Evolutionary conservation across 2,113 vertebrate genomes (phyloP).

Genomic region (Menura novaehollandiae): DNA sequence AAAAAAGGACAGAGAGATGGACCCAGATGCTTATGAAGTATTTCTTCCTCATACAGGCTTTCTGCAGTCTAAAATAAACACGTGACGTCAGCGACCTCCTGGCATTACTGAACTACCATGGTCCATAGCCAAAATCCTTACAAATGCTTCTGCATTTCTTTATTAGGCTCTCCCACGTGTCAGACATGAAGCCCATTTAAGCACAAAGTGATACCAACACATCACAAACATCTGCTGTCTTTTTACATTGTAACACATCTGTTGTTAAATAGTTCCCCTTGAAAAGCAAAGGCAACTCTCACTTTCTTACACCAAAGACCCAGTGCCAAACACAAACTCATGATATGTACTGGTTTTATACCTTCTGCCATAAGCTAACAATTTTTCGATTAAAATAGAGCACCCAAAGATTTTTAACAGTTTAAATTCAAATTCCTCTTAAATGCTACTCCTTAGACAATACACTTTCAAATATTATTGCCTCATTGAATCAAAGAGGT

Average conservation of each 20-base stretch:
- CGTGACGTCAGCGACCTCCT: not conserved
- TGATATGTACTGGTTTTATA: not conserved
- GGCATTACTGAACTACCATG: not conserved
- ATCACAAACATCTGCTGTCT: not conserved
- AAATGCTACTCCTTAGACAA: not conserved
- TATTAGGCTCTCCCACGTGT: not conserved
- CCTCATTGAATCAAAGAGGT: not conserved
- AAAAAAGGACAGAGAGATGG: not conserved
- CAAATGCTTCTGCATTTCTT: not conserved
- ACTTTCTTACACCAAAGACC: not conserved
- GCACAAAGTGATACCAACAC: not conserved
- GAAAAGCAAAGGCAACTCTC: not conserved
- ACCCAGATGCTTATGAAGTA: not conserved
- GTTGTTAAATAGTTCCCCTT: not conserved
- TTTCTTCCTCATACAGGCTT: not conserved
- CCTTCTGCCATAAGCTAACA: not conserved
- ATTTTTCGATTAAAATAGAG: not conserved
- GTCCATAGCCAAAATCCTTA: not conserved
- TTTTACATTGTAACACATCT: not conserved
- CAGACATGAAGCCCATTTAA: not conserved
- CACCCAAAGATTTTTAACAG: not conserved
- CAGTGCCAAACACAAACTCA: not conserved
- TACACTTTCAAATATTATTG: not conserved
- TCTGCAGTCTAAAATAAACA: not conserved
- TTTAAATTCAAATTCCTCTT: not conserved